A percentile compares a stretch with the other conserved stretches of the same genome.
Evolutionary conservation across 1,140 invertebrate genomes (phyloP).

Genomic region (Leptopilina clavipes): DNA sequence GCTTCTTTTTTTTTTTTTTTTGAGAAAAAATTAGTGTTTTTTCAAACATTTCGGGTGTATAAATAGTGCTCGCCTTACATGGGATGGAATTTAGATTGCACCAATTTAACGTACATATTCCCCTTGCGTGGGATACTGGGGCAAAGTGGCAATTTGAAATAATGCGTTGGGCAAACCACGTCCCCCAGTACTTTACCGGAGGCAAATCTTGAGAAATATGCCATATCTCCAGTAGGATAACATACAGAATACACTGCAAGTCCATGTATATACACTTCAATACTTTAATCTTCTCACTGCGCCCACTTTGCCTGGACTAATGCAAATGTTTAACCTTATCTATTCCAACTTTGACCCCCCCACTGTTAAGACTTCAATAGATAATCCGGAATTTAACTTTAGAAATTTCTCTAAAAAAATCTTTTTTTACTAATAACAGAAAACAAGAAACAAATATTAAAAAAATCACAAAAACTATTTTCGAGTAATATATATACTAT

Average conservation of each 20-base stretch:
- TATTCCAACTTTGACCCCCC: neutral
- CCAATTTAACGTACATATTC: constrained; percentile 50
- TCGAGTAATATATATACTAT: too few relatives aligned
- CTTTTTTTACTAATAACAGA: too few relatives aligned
- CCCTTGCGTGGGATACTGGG: constrained; percentile 49
- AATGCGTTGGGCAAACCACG: constrained; percentile 55
- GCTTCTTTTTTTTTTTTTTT: too few relatives aligned
- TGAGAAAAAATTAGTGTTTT: too few relatives aligned
- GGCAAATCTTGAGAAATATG: constrained; percentile 49
- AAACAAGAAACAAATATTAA: too few relatives aligned
- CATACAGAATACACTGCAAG: neutral
- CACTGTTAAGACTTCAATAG: neutral
- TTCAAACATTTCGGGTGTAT: neutral
- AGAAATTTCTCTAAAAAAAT: neutral
- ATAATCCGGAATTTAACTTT: neutral
- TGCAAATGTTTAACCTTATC: constrained; percentile 15
- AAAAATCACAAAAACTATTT: too few relatives aligned
- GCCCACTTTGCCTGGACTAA: neutral
- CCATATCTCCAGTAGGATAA: constrained; percentile 36
- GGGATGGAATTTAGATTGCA: constrained; percentile 53
- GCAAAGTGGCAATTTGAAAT: constrained; percentile 56
- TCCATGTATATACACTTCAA: neutral
- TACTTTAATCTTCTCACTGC: constrained; percentile 6
- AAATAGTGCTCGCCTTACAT: constrained; percentile 2
- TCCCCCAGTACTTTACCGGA: constrained; percentile 43